Evolutionary conservation across 2,113 vertebrate genomes (phyloP).

Genomic region (Pluvialis apricaria): DNA sequence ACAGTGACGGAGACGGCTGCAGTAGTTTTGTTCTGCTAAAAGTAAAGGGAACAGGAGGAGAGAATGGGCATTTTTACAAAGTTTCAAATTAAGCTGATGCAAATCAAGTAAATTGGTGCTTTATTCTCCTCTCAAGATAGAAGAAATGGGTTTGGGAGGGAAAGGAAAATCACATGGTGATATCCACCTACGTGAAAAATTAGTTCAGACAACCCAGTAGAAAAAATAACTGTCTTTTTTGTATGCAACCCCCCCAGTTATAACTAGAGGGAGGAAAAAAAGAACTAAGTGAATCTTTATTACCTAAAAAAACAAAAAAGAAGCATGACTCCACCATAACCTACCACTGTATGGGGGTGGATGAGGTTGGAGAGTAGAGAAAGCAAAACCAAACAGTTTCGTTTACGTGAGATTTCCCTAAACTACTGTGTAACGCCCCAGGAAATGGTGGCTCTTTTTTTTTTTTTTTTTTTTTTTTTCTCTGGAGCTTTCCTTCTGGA

Average conservation of each 20-base stretch:
- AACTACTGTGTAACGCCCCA: not conserved
- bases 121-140: not conserved
- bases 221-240: not conserved
- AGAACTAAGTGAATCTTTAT: not conserved
- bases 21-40: not conserved
- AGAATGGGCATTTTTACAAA: not conserved
- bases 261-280: not conserved
- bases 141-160: not conserved
- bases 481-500: not conserved
- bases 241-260: not conserved
- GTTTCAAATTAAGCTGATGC: not conserved
- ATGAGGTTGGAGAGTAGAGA: not conserved
- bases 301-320: not conserved
- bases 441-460: not conserved
- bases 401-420: not conserved
- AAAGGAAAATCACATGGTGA: not conserved
- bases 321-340: not conserved
- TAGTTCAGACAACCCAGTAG: not conserved
- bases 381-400: not conserved
- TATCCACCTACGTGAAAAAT: not conserved
- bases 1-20: not conserved
- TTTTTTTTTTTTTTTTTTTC: too few species aligned
- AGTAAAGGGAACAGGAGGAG: not conserved
- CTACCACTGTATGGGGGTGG: not conserved
- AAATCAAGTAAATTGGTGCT: not conserved